phyloP scores from a whole-genome alignment of 2,888 invertebrate genomes.

The Watsonalla binaria region DNA sequence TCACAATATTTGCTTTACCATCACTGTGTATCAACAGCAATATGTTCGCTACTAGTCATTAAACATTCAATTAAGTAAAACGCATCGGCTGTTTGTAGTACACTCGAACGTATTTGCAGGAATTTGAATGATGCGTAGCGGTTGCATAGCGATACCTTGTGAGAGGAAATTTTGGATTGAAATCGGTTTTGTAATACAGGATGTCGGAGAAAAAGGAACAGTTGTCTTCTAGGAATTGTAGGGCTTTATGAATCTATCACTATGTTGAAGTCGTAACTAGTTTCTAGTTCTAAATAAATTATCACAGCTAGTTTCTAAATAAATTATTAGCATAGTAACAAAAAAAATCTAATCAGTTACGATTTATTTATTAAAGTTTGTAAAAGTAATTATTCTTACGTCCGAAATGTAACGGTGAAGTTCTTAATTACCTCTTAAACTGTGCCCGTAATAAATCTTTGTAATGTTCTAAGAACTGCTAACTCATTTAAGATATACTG shows the following conservation, averaged over 20 bases:
- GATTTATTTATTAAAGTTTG: slow-evolving; percentile 17
- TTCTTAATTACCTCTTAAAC: slow-evolving; percentile 27
- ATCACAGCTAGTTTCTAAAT: neutral
- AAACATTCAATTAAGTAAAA: slow-evolving; percentile 69
- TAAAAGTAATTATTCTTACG: slow-evolving; percentile 15
- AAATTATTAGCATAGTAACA: neutral
- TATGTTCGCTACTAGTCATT: slow-evolving; percentile 37
- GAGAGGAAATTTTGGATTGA: neutral
- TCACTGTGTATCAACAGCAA: slow-evolving; percentile 15
- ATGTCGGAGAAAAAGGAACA: too few species aligned
- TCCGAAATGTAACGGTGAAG: slow-evolving; percentile 17
- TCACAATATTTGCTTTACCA: slow-evolving; percentile 36
- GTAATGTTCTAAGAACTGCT: slow-evolving; percentile 15
- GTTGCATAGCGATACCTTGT: slow-evolving; percentile 15
- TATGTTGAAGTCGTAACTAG: too few species aligned
- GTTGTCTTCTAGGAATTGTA: too few species aligned
- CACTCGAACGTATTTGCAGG: slow-evolving; percentile 54
- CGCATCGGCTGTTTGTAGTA: slow-evolving; percentile 56
- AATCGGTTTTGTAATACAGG: too few species aligned
- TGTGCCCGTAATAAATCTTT: slow-evolving; percentile 18
- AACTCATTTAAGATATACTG: neutral
- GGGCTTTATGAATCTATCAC: too few species aligned
- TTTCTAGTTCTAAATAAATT: too few species aligned
- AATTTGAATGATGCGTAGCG: slow-evolving; percentile 35
- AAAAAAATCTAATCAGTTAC: slow-evolving; percentile 11